These are phyloP conservation scores for Ceramica pisi DNA, from an alignment of 2,888 invertebrate species.

Conservation along the genomic window DNA sequence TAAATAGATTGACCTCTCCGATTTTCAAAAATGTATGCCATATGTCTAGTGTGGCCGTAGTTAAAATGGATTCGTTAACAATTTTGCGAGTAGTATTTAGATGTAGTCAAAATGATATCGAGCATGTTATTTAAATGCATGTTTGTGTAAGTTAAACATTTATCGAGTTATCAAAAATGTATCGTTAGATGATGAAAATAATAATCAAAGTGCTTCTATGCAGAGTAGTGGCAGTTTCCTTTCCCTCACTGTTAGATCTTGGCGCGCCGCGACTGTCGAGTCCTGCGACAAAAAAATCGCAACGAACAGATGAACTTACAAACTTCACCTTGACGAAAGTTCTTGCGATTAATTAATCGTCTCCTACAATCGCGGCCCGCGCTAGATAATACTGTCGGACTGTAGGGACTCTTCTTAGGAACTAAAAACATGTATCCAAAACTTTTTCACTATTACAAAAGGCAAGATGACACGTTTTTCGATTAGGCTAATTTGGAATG, in stretches of 20 bases:
- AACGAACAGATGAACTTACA: slow-evolving; percentile 16
- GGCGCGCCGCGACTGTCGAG: slow-evolving; percentile 40
- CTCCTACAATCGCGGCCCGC: slow-evolving; percentile 39
- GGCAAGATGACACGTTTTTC: slow-evolving; percentile 78
- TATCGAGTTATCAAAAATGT: slow-evolving; percentile 87
- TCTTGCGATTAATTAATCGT: slow-evolving; percentile 26
- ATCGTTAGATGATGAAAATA: slow-evolving; percentile 85
- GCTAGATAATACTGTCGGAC: slow-evolving; percentile 56
- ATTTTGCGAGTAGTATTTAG: slow-evolving; percentile 86
- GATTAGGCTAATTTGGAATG: slow-evolving; percentile 78
- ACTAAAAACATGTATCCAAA: slow-evolving; percentile 82
- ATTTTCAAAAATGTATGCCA: slow-evolving; percentile 79
- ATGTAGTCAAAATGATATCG: slow-evolving; percentile 83
- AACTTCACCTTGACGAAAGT: slow-evolving; percentile 19
- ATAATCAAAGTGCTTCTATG: slow-evolving; percentile 82
- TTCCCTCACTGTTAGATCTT: slow-evolving; percentile 64
- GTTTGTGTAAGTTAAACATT: slow-evolving; percentile 84
- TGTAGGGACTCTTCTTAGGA: slow-evolving; percentile 80
- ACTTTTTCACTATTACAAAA: slow-evolving; percentile 84
- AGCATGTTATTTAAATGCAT: slow-evolving; percentile 85
- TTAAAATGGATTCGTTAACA: slow-evolving; percentile 84
- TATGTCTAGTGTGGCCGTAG: slow-evolving; percentile 79
- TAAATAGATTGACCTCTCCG: slow-evolving; percentile 80
- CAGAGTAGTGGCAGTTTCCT: slow-evolving; percentile 80
- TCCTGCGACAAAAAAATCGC: background rate